Percentiles rank a stretch among this genome's conserved stretches.
These are phyloP conservation scores for Acanthochromis polyacanthus DNA, from an alignment of 2,113 vertebrate species.

Conservation along the genomic window DNA sequence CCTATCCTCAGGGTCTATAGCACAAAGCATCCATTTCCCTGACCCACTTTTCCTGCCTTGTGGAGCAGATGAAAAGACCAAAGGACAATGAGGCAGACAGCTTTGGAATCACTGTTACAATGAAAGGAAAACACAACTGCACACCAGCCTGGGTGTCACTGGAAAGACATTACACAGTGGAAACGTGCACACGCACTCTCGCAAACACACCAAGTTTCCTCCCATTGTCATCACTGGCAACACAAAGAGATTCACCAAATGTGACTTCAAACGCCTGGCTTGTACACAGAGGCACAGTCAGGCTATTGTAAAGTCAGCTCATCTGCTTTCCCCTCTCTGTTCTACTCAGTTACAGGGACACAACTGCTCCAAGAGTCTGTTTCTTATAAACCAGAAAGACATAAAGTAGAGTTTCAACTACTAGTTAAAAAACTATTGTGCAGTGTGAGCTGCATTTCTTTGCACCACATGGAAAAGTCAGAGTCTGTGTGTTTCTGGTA, in stretches of 20 bases:
- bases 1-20: conserved; percentile 51
- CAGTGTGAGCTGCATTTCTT: not conserved
- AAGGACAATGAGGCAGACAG: conserved; percentile 78
- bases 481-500: conserved; percentile 7
- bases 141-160: conserved; percentile 73
- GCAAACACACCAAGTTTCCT: conserved; percentile 56
- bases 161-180: conserved; percentile 71
- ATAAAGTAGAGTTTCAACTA: not conserved
- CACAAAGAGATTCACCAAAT: conserved; percentile 51
- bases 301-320: conserved; percentile 1
- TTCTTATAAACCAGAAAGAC: not conserved
- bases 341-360: not conserved
- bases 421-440: not conserved
- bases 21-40: conserved; percentile 75
- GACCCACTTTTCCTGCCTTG: conserved; percentile 77
- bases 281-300: not conserved
- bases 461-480: not conserved
- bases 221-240: conserved; percentile 61
- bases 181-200: conserved; percentile 55
- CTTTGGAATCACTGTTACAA: conserved; percentile 79
- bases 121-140: conserved; percentile 81
- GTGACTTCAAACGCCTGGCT: conserved; percentile 42
- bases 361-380: conserved; percentile 7
- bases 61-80: conserved; percentile 81
- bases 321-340: conserved; percentile 1